Percentiles rank a stretch among this genome's conserved stretches.
phyloP scores from a whole-genome alignment of 2,113 vertebrate species.

The Anseranas semipalmata region DNA sequence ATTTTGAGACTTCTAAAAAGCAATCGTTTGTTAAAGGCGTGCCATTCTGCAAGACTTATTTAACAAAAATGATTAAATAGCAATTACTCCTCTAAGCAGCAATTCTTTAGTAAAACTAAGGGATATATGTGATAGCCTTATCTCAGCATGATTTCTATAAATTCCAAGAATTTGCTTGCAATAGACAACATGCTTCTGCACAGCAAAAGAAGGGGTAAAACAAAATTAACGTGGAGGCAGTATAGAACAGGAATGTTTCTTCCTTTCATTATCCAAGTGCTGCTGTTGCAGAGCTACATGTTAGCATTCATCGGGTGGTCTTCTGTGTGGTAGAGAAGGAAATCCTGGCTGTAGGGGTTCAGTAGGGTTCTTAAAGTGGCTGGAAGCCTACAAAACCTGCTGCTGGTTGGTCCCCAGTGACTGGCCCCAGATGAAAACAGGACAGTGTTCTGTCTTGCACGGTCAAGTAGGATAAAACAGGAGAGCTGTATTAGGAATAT shows the following conservation, averaged over 20 bases:
- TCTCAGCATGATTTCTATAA: background rate
- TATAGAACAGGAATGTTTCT: background rate
- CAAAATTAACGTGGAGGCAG: background rate
- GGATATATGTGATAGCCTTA: background rate
- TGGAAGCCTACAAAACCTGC: background rate
- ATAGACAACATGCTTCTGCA: background rate
- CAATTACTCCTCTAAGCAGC: background rate
- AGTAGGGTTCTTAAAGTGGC: background rate
- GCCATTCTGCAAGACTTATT: background rate
- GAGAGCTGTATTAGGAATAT: background rate
- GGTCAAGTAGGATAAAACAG: background rate
- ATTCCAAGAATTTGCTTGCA: background rate
- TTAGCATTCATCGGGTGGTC: background rate
- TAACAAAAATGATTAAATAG: conserved; percentile 11
- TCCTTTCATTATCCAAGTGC: background rate
- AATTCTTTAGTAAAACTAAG: background rate
- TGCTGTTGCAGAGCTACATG: background rate
- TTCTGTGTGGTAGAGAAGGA: background rate
- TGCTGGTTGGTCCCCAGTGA: background rate
- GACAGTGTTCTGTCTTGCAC: background rate
- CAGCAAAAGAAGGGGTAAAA: background rate
- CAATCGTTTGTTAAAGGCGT: background rate
- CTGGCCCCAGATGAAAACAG: background rate
- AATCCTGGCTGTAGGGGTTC: background rate
- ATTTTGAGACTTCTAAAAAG: conserved; percentile 17